Conservation (phyloP, 2,113 vertebrate genomes). For the Brachirus orientalis region DNA sequence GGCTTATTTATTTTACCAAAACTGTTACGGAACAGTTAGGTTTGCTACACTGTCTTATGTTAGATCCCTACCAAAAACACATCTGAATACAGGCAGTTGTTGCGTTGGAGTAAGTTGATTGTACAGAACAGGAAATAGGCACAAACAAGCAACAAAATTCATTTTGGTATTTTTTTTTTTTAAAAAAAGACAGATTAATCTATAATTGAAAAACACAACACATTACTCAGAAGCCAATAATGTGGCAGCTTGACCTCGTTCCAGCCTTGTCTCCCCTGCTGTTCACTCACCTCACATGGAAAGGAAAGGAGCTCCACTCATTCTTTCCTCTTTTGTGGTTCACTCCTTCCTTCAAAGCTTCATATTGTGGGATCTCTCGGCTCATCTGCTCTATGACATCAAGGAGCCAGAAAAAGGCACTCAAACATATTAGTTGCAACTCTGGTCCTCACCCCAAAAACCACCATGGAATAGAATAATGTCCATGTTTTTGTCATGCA, state of each 20-base stretch:
- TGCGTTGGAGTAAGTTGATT: too few species aligned
- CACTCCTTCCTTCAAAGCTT: conserved; percentile 61
- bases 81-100: too few species aligned
- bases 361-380: conserved; percentile 64
- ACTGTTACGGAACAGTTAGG: not conserved
- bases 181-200: not conserved
- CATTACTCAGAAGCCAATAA: conserved; percentile 30
- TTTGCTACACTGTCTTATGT: not conserved
- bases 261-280: conserved; percentile 31
- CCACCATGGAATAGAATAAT: conserved; percentile 67
- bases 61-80: not conserved
- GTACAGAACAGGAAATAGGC: too few species aligned
- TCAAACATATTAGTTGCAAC: conserved; percentile 39
- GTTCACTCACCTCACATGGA: conserved; percentile 48
- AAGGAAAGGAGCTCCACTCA: conserved; percentile 44
- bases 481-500: conserved; percentile 65
- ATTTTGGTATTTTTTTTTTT: too few species aligned
- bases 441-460: conserved; percentile 57
- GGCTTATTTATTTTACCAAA: too few species aligned
- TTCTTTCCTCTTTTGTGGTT: conserved; percentile 65
- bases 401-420: conserved; percentile 70
- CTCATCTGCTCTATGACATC: conserved; percentile 71
- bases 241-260: conserved; percentile 8
- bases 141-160: too few species aligned
- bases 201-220: not conserved